Evolutionary conservation across 2,113 vertebrate species (phyloP).

Genomic region (Emydura subglobosa): DNA sequence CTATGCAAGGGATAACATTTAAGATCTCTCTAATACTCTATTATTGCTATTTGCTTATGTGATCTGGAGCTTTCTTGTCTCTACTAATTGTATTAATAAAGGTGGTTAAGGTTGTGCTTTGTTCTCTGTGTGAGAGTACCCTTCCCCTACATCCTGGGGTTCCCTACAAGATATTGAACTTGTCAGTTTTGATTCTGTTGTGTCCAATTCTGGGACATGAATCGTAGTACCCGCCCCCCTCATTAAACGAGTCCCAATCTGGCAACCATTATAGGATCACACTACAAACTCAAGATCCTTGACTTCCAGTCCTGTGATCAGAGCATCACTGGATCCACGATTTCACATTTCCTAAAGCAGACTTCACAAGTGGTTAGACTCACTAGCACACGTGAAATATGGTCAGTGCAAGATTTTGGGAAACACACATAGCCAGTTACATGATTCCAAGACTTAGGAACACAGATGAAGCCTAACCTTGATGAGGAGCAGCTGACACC

Average conservation of each 20-base stretch:
- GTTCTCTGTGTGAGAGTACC: too few relatives aligned
- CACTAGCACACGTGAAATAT: not conserved
- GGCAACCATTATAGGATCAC: not conserved
- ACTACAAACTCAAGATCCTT: not conserved
- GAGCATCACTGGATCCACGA: not conserved
- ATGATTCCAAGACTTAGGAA: not conserved
- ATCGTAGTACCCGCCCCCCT: not conserved
- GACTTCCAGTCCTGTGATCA: not conserved
- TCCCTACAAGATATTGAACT: not conserved
- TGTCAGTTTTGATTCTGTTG: not conserved
- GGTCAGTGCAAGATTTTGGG: not conserved
- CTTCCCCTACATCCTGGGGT: not conserved
- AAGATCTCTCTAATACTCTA: not conserved
- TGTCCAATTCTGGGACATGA: not conserved
- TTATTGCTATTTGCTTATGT: not conserved
- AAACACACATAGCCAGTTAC: not conserved
- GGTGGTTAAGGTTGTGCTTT: not conserved
- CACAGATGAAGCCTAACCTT: conserved; percentile 81
- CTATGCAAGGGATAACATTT: not conserved
- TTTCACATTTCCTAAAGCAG: not conserved
- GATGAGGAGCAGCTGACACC: conserved; percentile 94
- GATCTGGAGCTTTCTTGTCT: not conserved
- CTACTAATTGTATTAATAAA: not conserved
- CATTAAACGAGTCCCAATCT: not conserved
- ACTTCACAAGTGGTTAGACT: not conserved